Conservation (phyloP, 2,797 vertebrate genomes). For the Hybognathus amarus region DNA sequence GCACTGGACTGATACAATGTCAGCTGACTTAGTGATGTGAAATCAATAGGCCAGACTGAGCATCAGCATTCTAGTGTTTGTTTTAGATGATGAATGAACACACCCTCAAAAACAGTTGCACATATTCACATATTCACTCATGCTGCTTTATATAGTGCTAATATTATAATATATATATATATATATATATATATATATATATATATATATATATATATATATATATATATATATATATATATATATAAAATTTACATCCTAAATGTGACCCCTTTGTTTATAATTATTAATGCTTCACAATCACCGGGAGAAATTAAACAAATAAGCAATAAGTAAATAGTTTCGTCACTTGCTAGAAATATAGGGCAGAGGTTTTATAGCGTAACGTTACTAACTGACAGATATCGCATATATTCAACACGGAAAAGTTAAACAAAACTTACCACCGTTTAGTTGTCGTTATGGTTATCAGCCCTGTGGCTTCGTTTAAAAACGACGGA, state of each 20-base stretch:
- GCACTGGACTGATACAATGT: not conserved
- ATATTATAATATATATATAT: too few relatives aligned
- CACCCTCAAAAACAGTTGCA: slow-evolving; percentile 15
- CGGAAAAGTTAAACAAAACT: slow-evolving; percentile 16
- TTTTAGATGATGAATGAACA: slow-evolving; percentile 26
- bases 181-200: too few relatives aligned
- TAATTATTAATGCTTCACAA: not conserved
- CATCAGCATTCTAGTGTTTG: slow-evolving; percentile 43
- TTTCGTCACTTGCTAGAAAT: slow-evolving; percentile 2
- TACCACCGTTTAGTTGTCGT: slow-evolving; percentile 27
- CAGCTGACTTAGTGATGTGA: slow-evolving; percentile 28
- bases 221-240: not conserved
- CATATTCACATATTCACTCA: not conserved
- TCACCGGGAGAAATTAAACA: not conserved
- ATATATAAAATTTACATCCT: not conserved
- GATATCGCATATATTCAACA: not conserved
- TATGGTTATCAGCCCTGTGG: not conserved
- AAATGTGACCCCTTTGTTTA: not conserved
- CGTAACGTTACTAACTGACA: not conserved
- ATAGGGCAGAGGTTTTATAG: not conserved
- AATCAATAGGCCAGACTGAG: slow-evolving; percentile 40
- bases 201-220: too few relatives aligned
- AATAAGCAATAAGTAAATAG: not conserved
- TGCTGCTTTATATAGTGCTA: not conserved
- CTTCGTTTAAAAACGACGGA: not conserved